These are phyloP conservation scores for Troides aeacus DNA, from an alignment of 2,888 invertebrate genomes.

Conservation along the genomic window DNA sequence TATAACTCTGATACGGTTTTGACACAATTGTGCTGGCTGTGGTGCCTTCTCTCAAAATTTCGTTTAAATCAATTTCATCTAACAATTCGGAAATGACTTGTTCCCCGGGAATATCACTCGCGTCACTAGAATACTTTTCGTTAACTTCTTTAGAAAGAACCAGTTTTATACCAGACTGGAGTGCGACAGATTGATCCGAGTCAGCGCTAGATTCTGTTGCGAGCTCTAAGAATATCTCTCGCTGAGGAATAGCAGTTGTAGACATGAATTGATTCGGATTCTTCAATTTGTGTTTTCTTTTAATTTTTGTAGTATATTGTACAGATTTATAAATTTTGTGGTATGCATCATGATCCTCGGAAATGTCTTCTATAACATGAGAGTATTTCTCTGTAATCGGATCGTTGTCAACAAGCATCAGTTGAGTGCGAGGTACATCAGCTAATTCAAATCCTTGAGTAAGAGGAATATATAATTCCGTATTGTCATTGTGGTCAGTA, in stretches of 20 bases:
- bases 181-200: conserved; percentile 9
- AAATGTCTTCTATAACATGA: conserved; percentile 3
- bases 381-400: conserved; percentile 2
- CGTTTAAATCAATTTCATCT: conserved; percentile 44
- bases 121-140: conserved; percentile 1
- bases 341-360: not conserved
- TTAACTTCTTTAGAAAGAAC: not conserved
- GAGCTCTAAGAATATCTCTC: conserved; percentile 21
- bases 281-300: not conserved
- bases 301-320: conserved; percentile 1
- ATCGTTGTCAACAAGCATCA: conserved; percentile 5
- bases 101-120: conserved; percentile 19
- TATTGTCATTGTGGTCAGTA: not conserved
- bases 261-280: not conserved
- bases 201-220: conserved; percentile 21
- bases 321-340: conserved; percentile 1
- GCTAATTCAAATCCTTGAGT: conserved; percentile 21
- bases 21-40: not conserved
- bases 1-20: not conserved
- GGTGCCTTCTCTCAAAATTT: conserved; percentile 35
- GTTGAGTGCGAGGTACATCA: not conserved
- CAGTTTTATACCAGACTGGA: not conserved
- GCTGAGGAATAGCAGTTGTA: conserved; percentile 1
- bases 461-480: not conserved
- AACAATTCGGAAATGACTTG: conserved; percentile 43